Evolutionary conservation across 2,888 invertebrate genomes (phyloP).

Genomic region (Cylloceria caligata): DNA sequence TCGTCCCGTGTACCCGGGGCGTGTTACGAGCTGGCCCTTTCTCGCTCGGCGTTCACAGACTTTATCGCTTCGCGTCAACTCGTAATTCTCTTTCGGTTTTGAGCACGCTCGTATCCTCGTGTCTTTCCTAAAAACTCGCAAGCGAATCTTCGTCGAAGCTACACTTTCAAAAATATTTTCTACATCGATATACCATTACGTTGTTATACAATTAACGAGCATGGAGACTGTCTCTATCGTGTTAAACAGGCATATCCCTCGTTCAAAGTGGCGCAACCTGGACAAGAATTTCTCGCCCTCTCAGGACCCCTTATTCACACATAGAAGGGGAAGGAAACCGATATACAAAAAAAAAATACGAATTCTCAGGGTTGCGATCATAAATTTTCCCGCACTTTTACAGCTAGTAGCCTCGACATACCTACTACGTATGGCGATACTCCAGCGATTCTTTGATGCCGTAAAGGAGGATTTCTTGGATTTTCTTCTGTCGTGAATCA

Average conservation of each 20-base stretch:
- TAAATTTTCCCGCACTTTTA: constrained; percentile 67
- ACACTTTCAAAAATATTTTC: constrained; percentile 45
- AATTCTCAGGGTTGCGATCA: constrained; percentile 60
- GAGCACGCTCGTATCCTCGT: constrained; percentile 61
- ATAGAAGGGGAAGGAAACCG: not conserved
- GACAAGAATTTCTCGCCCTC: constrained; percentile 62
- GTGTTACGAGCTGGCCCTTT: constrained; percentile 50
- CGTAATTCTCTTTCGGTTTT: constrained; percentile 81
- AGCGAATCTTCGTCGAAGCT: constrained; percentile 60
- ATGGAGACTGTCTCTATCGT: constrained; percentile 51
- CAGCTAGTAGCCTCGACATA: constrained; percentile 14
- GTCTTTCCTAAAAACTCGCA: constrained; percentile 49
- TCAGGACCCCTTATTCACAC: constrained; percentile 40
- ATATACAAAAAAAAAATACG: constrained; percentile 31
- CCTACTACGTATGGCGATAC: constrained; percentile 38
- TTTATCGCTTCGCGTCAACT: constrained; percentile 82
- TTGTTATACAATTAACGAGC: constrained; percentile 57
- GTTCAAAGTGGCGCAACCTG: constrained; percentile 48
- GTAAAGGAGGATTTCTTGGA: constrained; percentile 36
- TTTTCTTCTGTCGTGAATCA: constrained; percentile 45
- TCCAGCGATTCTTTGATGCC: constrained; percentile 70
- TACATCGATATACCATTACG: not conserved
- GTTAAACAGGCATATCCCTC: constrained; percentile 61
- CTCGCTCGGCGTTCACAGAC: constrained; percentile 68
- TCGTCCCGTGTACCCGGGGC: constrained; percentile 50